Conservation (phyloP, 2,113 vertebrate species). For the Elephantulus edwardii region DNA sequence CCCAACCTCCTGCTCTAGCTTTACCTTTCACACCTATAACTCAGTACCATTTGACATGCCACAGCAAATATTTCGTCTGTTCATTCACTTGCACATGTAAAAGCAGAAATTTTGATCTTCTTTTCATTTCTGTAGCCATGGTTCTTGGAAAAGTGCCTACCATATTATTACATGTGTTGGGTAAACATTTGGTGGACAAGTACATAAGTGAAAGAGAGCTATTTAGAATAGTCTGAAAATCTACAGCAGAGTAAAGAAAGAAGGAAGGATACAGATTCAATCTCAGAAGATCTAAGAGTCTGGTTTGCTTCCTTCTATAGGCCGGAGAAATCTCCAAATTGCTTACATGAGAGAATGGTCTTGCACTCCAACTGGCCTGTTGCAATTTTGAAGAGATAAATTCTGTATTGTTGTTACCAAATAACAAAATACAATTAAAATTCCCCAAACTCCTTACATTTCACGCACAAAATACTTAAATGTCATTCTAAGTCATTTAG, state of each 20-base stretch:
- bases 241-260: background rate
- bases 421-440: background rate
- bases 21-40: background rate
- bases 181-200: background rate
- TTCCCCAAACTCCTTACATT: background rate
- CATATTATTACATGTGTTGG: background rate
- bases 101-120: background rate
- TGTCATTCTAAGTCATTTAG: background rate
- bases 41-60: background rate
- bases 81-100: background rate
- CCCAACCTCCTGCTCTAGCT: background rate
- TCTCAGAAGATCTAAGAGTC: background rate
- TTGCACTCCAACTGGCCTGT: background rate
- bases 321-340: background rate
- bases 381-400: constrained; percentile 10
- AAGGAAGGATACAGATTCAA: background rate
- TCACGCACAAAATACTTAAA: constrained; percentile 14
- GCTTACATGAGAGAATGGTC: background rate
- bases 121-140: background rate
- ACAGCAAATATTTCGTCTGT: background rate
- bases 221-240: background rate
- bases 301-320: background rate
- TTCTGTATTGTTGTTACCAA: background rate
- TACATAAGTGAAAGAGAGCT: background rate
- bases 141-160: background rate